Base-by-base conservation (phyloP, 2,888 invertebrate genomes). In the Amiota mariae region DNA sequence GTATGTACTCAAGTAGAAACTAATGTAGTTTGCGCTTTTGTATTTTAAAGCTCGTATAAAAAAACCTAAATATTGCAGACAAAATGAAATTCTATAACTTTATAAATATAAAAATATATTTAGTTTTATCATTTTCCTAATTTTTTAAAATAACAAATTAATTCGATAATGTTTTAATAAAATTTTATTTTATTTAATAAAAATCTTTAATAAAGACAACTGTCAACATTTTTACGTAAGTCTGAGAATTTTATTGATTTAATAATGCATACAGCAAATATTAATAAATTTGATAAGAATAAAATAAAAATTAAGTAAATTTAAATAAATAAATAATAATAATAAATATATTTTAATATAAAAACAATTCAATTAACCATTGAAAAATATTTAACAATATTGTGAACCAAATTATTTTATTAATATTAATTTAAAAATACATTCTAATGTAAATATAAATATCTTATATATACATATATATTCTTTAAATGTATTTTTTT, bases 391-490 rank as follows among this genome's bases (percentile, higher is more conserved):
- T 24, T 24, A 24, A 24, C 3, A 24, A 24, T 24, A 24, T 2
- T 24, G 24, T 24, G 3, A 24, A 24, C 24, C 3, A 24, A 24
- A 24, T 24, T 24, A 24, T 24, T 24, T 24, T 74, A 78, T 78
- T 64, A 78, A 78, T 68, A 9, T 47, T 2, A 46, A 36, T 76
- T 75, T 66, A 64, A 72, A 64, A 61, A 56, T 54, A 71, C 51
- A 73, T 47, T 66, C 20, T 46, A 64, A 46, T 64, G 12, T 13
- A 11, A 46, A 6, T 64, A n/a, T 46, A n/a, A 24, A 24, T 24
- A 24, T 24, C 1, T 24, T 24, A 24, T 24, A 24, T 24, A 24
- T 24, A 24, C 3, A 24, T 24, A 24, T 24, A 24, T 24, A 24
- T 24, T 24, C 2, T 24, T 24, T 24, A 24, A 24, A 24, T 24